These are phyloP conservation scores for Bothrops jararaca DNA, from an alignment of 2,113 vertebrate genomes.

Conservation along the genomic window DNA sequence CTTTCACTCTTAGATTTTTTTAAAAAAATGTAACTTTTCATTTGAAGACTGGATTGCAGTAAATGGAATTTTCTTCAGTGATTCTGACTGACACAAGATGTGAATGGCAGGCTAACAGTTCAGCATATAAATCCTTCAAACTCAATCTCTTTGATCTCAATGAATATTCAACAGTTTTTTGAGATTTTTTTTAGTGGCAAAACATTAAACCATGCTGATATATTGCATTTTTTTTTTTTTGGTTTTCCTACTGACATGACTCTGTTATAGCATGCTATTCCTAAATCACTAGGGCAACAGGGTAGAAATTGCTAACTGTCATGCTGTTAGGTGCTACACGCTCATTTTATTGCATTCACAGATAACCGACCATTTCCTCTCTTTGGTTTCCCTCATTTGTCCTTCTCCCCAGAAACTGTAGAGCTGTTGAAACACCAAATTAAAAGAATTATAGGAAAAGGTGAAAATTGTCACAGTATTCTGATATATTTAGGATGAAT, in stretches of 20 bases:
- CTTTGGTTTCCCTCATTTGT: constrained; percentile 39
- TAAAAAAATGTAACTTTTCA: not conserved
- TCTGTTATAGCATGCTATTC: constrained; percentile 1
- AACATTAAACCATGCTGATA: not conserved
- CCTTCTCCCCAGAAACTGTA: constrained; percentile 23
- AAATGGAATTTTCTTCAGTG: not conserved
- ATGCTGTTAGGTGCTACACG: fast-evolving
- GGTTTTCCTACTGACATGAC: constrained; percentile 28
- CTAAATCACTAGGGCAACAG: constrained; percentile 25
- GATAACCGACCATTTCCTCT: constrained; percentile 8
- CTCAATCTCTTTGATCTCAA: not conserved
- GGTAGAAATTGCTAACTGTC: constrained; percentile 30
- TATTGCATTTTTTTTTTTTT: constrained; percentile 17
- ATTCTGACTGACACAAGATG: not conserved
- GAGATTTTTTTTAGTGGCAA: not conserved
- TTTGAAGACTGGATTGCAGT: not conserved
- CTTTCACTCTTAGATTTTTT: not conserved
- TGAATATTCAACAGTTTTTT: not conserved
- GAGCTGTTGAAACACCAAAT: constrained; percentile 26
- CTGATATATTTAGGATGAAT: constrained; percentile 32
- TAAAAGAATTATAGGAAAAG: constrained; percentile 21
- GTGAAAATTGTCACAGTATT: constrained; percentile 23
- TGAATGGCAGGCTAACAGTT: not conserved
- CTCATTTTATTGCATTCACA: constrained; percentile 23
- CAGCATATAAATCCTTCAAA: not conserved